Evolutionary conservation across 2,888 invertebrate genomes (phyloP), one percentile per base, ranked within the genome.

Genomic region (Caprella mutica): DNA sequence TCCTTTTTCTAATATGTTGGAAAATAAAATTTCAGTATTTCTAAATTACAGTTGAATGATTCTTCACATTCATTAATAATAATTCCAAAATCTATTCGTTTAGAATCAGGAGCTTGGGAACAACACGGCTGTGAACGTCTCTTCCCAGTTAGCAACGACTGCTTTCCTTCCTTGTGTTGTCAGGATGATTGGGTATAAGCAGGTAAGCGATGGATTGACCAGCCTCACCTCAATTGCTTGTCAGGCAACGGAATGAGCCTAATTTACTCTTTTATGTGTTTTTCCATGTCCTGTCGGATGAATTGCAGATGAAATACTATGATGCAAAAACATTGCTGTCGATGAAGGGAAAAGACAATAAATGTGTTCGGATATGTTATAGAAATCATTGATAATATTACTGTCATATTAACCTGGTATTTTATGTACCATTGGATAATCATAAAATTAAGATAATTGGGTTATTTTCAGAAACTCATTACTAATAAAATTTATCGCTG

Each of bases 161-260:
- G 86, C 86, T 65, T 86, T 83, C 75, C 78, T 86, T 68, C 85
- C 85, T 73, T 87, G 87, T 74, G 81, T 58, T 6, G 61, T 61
- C n/a, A 51, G 58, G 38, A 61, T 58, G 55, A 55, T 55, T 23
- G 63, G 57, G 1, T 52, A 60, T 40, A 60, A 60, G 42, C 60
- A 60, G 53, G 60, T 53, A 17, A 33, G 52, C 17, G 17, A 19
- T 9, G 14, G 29, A 42, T 55, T 27, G 14, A 21, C 9, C 1
- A 9, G n/a, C 23, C 23, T n/a, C n/a, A n/a, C n/a, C n/a, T n/a
- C n/a, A n/a, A n/a, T n/a, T n/a, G n/a, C n/a, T n/a, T n/a, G n/a
- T n/a, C n/a, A n/a, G n/a, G n/a, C n/a, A 19, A n/a, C n/a, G 14
- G 14, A 14, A 14, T 14, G 14, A 35, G 9, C 12, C 35, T 35